Evolutionary conservation across 1,140 invertebrate genomes (phyloP), one percentile per base, ranked within the genome.

Genomic region (Habropoda laboriosa): DNA sequence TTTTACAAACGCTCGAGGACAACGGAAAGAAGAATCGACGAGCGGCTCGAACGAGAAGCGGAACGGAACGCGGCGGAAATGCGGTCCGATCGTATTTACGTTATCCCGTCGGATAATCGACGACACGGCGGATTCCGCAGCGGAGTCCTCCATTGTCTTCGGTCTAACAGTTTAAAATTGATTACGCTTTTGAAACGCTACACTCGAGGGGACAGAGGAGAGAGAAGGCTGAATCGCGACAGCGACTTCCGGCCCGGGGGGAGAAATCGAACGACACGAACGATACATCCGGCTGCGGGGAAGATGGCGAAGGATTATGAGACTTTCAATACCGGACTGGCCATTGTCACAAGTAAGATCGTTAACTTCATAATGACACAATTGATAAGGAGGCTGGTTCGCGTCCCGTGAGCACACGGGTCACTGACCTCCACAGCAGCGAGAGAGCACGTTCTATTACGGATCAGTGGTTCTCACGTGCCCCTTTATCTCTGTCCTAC

Each of bases 331-430:
- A 85, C 79, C n/a, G 55, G 73, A 45, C 55, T 53, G 67, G 30
- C 68, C 68, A 76, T 81, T 85, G 83, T 85, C 84, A 80, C 73
- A 68, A 81, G 80, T 85, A 76, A 88, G 86, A 88, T 88, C 86
- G 83, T 88, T 88, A 88, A 88, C 86, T 87, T 87, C 72, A 74
- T 88, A 88, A 88, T 87, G 85, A 85, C 83, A 81, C 83, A 88
- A 88, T 88, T 88, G 86, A 88, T 85, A 88, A 88, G 78, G 60
- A 85, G 86, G 64, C 76, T 58, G 71, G 32, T 68, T 72, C 64
- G 71, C 57, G 79, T 86, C 80, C 71, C 58, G 66, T 81, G 72
- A 73, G 64, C 57, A 45, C 51, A 51, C 51, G 63, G 83, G 82
- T 85, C 83, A 85, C n/a, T 85, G 83, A 47, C 79, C 82, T 64